These are phyloP conservation scores for Heliconius sara DNA, from an alignment of 2,888 invertebrate genomes.

Conservation along the genomic window DNA sequence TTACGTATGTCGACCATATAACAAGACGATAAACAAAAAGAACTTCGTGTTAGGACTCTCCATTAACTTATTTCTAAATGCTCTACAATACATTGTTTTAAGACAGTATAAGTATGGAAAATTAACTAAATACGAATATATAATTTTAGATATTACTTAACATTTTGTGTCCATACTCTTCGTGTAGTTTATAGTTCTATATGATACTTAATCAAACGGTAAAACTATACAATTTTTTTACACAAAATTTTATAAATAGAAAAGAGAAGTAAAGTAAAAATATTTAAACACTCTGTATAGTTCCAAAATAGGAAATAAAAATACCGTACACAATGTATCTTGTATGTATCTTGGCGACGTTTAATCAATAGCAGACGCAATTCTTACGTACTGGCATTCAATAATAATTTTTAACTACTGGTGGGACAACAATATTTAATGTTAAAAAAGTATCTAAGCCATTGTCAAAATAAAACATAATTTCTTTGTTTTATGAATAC, in stretches of 20 bases:
- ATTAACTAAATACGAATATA: neutral
- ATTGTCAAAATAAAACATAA: neutral
- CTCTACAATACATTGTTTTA: neutral
- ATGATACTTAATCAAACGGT: neutral
- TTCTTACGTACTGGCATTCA: neutral
- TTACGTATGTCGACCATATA: neutral
- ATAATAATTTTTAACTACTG: neutral
- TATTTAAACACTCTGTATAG: neutral
- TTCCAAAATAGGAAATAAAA: neutral
- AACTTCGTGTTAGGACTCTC: no score
- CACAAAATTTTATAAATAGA: neutral
- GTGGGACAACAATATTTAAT: neutral
- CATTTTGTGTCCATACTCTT: neutral
- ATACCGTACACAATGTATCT: neutral
- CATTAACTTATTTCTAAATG: neutral
- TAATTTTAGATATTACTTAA: neutral
- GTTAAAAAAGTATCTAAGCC: neutral
- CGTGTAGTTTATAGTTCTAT: neutral
- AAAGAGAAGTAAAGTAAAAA: neutral
- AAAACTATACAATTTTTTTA: no score
- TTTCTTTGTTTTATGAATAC: conserved; percentile 50
- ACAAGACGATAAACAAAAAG: neutral
- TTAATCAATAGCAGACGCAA: conserved; percentile 22
- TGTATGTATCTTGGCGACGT: conserved; percentile 20
- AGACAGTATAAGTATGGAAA: no score